Percentiles rank a stretch among this genome's conserved stretches.
phyloP scores from a whole-genome alignment of 2,888 invertebrate species.

The Lysandra bellargus region DNA sequence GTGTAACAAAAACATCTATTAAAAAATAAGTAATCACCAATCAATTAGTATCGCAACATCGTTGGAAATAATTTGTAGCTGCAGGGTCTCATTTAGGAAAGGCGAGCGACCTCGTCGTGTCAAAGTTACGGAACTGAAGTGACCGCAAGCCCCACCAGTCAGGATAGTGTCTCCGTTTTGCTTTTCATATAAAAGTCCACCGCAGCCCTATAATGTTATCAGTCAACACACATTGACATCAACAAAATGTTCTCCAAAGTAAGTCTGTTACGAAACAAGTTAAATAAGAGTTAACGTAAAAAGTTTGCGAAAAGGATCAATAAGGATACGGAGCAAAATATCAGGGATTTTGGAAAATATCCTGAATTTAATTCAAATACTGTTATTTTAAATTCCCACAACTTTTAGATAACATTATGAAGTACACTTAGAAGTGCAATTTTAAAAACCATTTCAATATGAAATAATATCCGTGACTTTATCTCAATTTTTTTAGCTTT shows the following conservation, averaged over 20 bases:
- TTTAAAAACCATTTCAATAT: not conserved
- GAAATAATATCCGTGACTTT: not conserved
- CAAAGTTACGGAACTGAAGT: conserved; percentile 79
- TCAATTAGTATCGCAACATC: conserved; percentile 47
- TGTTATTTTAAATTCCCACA: not conserved
- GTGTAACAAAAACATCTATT: conserved; percentile 2
- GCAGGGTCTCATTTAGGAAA: conserved; percentile 52
- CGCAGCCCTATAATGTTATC: conserved; percentile 72
- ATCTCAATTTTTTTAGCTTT: not conserved
- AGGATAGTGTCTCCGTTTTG: conserved; percentile 72
- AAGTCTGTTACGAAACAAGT: conserved; percentile 48
- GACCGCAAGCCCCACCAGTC: conserved; percentile 72
- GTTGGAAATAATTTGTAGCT: conserved; percentile 42
- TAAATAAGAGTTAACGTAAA: not conserved
- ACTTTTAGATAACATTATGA: not conserved
- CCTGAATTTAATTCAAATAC: not conserved
- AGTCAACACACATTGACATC: conserved; percentile 76
- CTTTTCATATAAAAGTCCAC: conserved; percentile 79
- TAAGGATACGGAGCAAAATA: not conserved
- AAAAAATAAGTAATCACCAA: conserved; percentile 32
- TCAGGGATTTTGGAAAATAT: not conserved
- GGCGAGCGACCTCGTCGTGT: conserved; percentile 76
- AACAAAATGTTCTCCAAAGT: conserved; percentile 80
- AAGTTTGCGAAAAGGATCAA: not conserved
- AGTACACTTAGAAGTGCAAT: not conserved